Percentiles rank a stretch among this genome's conserved stretches.
Conservation (phyloP, 2,888 invertebrate species). For the Sepioteuthis lessoniana region DNA sequence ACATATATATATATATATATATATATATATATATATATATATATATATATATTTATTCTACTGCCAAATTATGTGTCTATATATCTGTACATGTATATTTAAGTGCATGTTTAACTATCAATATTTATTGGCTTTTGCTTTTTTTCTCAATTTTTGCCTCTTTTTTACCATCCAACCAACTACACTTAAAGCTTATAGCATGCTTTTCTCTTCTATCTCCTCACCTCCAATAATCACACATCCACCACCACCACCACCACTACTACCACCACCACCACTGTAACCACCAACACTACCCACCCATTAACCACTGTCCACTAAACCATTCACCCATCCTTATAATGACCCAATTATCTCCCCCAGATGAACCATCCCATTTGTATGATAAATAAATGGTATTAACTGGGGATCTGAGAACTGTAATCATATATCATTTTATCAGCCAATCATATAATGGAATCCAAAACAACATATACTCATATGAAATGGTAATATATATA, state of each 20-base stretch:
- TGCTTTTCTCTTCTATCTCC: neutral
- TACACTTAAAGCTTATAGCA: slow-evolving; percentile 1
- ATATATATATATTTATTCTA: neutral
- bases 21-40: slow-evolving; percentile 14
- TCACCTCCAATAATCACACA: neutral
- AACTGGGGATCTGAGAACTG: too few species aligned
- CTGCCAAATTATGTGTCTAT: neutral
- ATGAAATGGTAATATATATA: too few species aligned
- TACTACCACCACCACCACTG: neutral
- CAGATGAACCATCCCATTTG: neutral
- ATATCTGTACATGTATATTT: neutral
- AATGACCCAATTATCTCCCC: neutral
- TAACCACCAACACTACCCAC: neutral
- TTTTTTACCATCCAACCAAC: slow-evolving; percentile 1
- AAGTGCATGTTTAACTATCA: neutral
- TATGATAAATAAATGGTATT: too few species aligned
- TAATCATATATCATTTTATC: neutral
- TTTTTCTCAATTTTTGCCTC: slow-evolving; percentile 8
- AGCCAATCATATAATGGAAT: too few species aligned
- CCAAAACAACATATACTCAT: too few species aligned
- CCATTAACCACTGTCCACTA: neutral
- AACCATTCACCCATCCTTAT: neutral
- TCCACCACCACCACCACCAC: neutral
- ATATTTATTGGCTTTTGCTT: slow-evolving; percentile 24
- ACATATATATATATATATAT: too few species aligned